Base-by-base conservation (phyloP, 2,888 invertebrate genomes). In the Drosophila falleni region DNA sequence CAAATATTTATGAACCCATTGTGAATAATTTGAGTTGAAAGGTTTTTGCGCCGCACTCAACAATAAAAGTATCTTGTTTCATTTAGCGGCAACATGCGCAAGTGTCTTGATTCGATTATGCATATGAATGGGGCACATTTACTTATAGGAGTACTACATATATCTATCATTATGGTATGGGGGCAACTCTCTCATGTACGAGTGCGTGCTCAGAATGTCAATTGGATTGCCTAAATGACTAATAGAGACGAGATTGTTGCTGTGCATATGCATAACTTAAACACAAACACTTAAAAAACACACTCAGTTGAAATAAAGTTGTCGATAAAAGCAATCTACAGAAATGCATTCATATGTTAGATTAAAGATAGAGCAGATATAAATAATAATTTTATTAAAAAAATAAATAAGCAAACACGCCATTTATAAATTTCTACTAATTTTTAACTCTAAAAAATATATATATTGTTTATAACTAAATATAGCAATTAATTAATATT, bases 1-100 rank as follows among this genome's bases (percentile, higher is more conserved):
- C 63, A 51, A 47, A 72, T 81, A 78, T 82, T 81, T 78, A 78
- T 81, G 68, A 67, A 54, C 54, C 58, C 54, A 76, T 81, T 87
- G 67, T 78, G 78, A 65, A 84, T 74, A 71, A 75, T 59, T 69
- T 41, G 33, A 73, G 68, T 66, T 78, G 71, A 87, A 81, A 78
- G 69, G 63, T 37, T 74, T 26, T 19, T 64, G 51, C 56, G 31
- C 15, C 51, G 51, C 67, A 61, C 15, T 74, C 50, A 16, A 35
- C 15, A 39, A 59, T 60, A 58, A 49, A 67, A 49, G 55, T 74
- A 64, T 60, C 42, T 55, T 37, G 58, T 63, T 74, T 63, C 54
- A 47, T 44, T 67, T 50, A 46, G 41, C 47, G 26, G 39, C 51
- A 16, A 68, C 33, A 56, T 56, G 44, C 41, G 41, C 58, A 56